A percentile compares a stretch with the other conserved stretches of the same genome.
phyloP scores from a whole-genome alignment of 2,888 invertebrate species.

The Bibio marci region DNA sequence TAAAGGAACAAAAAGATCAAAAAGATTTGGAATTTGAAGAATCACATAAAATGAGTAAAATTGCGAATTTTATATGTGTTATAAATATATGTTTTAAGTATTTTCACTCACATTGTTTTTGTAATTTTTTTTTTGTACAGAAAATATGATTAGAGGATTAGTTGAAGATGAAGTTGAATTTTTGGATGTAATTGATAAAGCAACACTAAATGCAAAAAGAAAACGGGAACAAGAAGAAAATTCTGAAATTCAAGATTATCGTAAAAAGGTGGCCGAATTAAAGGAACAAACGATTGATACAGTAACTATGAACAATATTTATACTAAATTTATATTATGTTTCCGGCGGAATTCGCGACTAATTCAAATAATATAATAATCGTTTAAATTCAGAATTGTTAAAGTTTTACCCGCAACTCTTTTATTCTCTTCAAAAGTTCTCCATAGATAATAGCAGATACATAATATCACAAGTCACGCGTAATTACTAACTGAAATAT shows the following conservation, averaged over 20 bases:
- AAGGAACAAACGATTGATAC: slow-evolving; percentile 45
- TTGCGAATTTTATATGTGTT: background rate
- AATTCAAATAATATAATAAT: too few species aligned
- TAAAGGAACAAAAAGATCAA: slow-evolving; percentile 83
- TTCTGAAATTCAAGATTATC: slow-evolving; percentile 67
- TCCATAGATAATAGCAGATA: slow-evolving; percentile 46
- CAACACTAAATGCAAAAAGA: slow-evolving; percentile 69
- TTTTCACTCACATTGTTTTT: too few species aligned
- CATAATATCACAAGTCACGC: too few species aligned
- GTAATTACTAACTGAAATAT: too few species aligned
- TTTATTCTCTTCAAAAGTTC: background rate
- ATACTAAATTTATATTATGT: background rate
- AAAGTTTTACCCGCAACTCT: too few species aligned
- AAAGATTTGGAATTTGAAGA: slow-evolving; percentile 92
- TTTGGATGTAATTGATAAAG: slow-evolving; percentile 74
- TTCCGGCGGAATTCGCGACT: background rate
- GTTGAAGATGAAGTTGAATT: slow-evolving; percentile 96
- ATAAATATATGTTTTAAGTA: background rate
- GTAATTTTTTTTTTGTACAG: slow-evolving; percentile 25
- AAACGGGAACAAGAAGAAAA: slow-evolving; percentile 72
- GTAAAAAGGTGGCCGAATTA: slow-evolving; percentile 48
- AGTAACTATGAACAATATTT: slow-evolving; percentile 13
- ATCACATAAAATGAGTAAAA: slow-evolving; percentile 79
- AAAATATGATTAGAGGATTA: slow-evolving; percentile 74
- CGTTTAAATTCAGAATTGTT: too few species aligned